These are phyloP conservation scores for Heterohyrax brucei DNA, from an alignment of 2,797 vertebrate species.

Conservation along the genomic window DNA sequence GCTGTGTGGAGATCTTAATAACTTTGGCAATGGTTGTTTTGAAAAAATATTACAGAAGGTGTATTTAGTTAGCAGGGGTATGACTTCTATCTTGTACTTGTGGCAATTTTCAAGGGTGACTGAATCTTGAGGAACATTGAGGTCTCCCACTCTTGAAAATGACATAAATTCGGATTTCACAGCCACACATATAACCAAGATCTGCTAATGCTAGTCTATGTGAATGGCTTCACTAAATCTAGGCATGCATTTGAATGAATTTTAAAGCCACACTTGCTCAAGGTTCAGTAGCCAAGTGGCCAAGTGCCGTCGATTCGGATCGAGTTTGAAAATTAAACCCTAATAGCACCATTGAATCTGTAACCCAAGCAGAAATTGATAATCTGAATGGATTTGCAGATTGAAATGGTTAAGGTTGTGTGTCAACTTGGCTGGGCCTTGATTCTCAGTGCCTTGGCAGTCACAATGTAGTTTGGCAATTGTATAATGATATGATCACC, in stretches of 20 bases:
- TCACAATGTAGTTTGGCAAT: too few relatives aligned
- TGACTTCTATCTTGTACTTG: not conserved
- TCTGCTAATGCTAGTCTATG: not conserved
- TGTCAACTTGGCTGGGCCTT: too few relatives aligned
- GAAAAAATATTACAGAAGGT: not conserved
- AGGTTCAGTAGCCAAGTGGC: not conserved
- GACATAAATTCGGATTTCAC: not conserved
- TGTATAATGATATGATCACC: too few relatives aligned
- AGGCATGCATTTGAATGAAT: not conserved
- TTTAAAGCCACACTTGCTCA: not conserved
- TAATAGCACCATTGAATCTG: not conserved
- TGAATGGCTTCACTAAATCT: not conserved
- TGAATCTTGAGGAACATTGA: slow-evolving; percentile 1
- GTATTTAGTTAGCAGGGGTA: not conserved
- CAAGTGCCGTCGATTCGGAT: too few relatives aligned
- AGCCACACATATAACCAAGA: not conserved
- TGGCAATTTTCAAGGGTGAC: not conserved
- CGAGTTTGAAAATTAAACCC: not conserved
- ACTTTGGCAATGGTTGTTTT: not conserved
- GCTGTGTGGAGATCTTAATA: not conserved
- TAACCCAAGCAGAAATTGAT: not conserved
- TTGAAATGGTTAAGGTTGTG: too few relatives aligned
- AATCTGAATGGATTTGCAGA: not conserved
- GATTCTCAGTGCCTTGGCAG: too few relatives aligned
- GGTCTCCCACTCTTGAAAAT: not conserved